Conservation (phyloP, 2,113 vertebrate genomes). For the Carassius auratus region DNA sequence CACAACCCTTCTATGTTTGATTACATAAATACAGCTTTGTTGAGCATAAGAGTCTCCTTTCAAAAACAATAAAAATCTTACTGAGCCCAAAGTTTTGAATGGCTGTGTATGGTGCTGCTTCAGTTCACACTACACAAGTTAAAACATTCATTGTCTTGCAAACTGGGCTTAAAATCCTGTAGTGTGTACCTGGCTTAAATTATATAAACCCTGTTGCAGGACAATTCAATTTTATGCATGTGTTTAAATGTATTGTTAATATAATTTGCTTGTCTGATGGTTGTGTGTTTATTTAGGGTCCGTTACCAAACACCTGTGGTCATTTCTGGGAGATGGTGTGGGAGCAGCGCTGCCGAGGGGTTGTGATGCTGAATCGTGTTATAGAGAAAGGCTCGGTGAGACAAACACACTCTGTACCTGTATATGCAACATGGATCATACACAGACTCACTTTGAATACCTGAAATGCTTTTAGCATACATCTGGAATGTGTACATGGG, state of each 20-base stretch:
- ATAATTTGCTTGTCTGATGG: background rate
- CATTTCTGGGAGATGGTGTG: constrained; percentile 99
- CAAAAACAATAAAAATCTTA: too few species aligned
- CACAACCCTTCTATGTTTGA: too few species aligned
- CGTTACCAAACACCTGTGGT: constrained; percentile 94
- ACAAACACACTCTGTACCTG: background rate
- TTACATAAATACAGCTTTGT: too few species aligned
- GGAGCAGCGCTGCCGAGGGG: constrained; percentile 92
- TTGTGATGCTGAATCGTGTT: constrained; percentile 98
- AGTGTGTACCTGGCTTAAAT: too few species aligned
- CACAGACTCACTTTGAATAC: background rate
- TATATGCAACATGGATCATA: background rate
- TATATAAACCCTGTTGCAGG: too few species aligned
- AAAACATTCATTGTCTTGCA: too few species aligned
- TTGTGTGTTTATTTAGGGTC: constrained; percentile 79
- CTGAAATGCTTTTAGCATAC: background rate
- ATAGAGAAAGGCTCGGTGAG: constrained; percentile 98
- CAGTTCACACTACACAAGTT: too few species aligned
- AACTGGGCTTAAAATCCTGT: too few species aligned
- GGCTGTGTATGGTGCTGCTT: too few species aligned
- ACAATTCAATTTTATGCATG: background rate
- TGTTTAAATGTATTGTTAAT: background rate
- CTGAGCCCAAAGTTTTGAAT: too few species aligned
- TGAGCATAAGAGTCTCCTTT: too few species aligned
- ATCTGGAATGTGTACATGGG: background rate